A percentile compares a stretch with the other conserved stretches of the same genome.
phyloP scores from a whole-genome alignment of 1,140 invertebrate species.

The Lepidostoma basale region DNA sequence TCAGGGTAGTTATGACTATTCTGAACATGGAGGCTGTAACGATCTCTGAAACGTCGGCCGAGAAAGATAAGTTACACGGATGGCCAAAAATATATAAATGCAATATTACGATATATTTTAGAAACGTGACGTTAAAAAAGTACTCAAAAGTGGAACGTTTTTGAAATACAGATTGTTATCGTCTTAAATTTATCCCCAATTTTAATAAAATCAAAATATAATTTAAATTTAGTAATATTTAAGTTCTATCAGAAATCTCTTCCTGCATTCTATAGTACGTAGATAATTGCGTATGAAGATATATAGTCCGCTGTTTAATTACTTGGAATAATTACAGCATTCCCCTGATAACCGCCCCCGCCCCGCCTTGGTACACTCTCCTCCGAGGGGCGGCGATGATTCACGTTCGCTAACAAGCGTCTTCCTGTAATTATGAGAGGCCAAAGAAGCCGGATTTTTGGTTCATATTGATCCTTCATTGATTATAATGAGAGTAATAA shows the following conservation, averaged over 20 bases:
- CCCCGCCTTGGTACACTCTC: conserved; percentile 20
- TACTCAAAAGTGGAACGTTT: too few relatives aligned
- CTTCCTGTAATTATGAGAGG: conserved; percentile 44
- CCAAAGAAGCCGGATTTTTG: conserved; percentile 40
- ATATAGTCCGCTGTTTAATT: conserved; percentile 42
- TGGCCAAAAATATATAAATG: too few relatives aligned
- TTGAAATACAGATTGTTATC: too few relatives aligned
- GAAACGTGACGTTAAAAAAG: too few relatives aligned
- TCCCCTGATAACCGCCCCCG: conserved; percentile 16
- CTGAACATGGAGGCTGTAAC: too few relatives aligned
- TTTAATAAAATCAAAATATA: too few relatives aligned
- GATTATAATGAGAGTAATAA: not conserved
- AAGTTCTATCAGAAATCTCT: not conserved
- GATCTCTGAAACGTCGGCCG: too few relatives aligned
- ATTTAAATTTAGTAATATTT: too few relatives aligned
- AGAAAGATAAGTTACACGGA: too few relatives aligned
- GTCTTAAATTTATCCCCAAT: too few relatives aligned
- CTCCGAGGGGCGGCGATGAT: conserved; percentile 33
- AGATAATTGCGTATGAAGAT: conserved; percentile 18
- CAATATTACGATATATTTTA: too few relatives aligned
- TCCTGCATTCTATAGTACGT: not conserved
- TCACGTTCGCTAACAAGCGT: conserved; percentile 45
- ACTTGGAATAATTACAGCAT: conserved; percentile 43
- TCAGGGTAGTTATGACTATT: too few relatives aligned
- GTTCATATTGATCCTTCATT: not conserved